Conservation (phyloP, 2,113 vertebrate species). For the Marcusenius ussheri region DNA sequence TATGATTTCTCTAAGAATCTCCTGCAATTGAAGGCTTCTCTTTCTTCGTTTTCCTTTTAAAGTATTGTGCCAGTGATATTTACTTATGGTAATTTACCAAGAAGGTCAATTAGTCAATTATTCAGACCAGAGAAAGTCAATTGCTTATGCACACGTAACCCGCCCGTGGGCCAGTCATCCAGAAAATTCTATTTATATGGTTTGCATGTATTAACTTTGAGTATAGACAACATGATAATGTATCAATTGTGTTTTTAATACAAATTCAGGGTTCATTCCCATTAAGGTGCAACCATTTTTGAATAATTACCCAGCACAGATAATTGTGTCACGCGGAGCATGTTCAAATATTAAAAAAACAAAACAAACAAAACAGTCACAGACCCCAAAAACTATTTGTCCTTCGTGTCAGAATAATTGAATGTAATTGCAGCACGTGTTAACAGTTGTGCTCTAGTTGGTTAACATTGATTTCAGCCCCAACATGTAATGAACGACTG, state of each 20-base stretch:
- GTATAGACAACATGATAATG: not conserved
- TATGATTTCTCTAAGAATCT: not conserved
- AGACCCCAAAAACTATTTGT: not conserved
- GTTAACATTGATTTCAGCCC: not conserved
- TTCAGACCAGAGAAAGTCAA: not conserved
- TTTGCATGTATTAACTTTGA: constrained; percentile 1
- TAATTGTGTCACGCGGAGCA: not conserved
- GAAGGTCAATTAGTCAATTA: not conserved
- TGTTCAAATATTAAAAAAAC: not conserved
- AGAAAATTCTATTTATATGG: not conserved
- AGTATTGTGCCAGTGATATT: constrained; percentile 1
- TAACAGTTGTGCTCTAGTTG: not conserved
- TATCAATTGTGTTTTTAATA: not conserved
- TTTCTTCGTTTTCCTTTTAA: not conserved
- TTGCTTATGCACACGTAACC: not conserved
- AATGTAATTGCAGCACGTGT: too few species aligned
- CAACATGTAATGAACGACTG: not conserved
- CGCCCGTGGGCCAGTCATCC: not conserved
- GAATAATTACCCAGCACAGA: not conserved
- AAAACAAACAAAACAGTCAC: not conserved
- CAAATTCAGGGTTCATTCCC: not conserved
- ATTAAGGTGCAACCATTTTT: not conserved
- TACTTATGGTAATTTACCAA: constrained; percentile 16
- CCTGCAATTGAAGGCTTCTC: not conserved
- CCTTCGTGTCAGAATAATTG: not conserved